These are phyloP conservation scores for Caenorhabditis inopinata DNA, from an alignment of 1,140 invertebrate species.

Conservation along the genomic window DNA sequence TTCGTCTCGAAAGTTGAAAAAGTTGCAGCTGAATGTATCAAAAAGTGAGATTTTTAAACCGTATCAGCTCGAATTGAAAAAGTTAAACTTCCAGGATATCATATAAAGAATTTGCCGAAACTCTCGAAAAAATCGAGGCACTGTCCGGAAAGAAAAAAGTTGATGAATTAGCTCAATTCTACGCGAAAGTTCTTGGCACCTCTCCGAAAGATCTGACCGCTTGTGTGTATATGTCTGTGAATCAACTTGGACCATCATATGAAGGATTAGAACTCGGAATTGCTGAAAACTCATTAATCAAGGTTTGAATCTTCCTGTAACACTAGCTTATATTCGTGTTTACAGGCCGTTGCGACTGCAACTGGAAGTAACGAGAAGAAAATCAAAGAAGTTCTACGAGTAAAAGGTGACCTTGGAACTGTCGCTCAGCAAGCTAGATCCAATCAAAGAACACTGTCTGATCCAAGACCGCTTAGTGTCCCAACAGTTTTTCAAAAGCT, in stretches of 20 bases:
- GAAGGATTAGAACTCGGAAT: slow-evolving; percentile 84
- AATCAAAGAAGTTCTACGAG: slow-evolving; percentile 79
- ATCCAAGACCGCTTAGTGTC: slow-evolving; percentile 70
- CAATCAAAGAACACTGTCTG: slow-evolving; percentile 84
- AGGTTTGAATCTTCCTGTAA: slow-evolving; percentile 10
- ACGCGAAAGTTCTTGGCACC: slow-evolving; percentile 70
- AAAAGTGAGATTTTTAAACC: background rate
- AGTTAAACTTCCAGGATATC: slow-evolving; percentile 14
- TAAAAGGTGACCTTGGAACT: slow-evolving; percentile 77
- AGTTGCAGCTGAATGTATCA: background rate
- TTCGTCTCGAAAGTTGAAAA: slow-evolving; percentile 6
- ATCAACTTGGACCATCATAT: slow-evolving; percentile 90
- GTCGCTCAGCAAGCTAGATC: slow-evolving; percentile 73
- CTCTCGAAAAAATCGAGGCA: slow-evolving; percentile 44
- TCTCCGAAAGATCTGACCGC: slow-evolving; percentile 83
- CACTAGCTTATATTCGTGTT: background rate
- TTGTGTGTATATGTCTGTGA: slow-evolving; percentile 90
- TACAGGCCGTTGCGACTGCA: slow-evolving; percentile 45
- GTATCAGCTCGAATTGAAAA: no score
- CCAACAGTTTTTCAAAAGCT: slow-evolving; percentile 80
- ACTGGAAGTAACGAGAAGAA: slow-evolving; percentile 75
- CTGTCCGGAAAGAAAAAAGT: slow-evolving; percentile 76
- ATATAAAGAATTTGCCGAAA: slow-evolving; percentile 17
- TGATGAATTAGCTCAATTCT: slow-evolving; percentile 88
- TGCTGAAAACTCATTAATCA: slow-evolving; percentile 82